Evolutionary conservation across 2,797 vertebrate species (phyloP).

Genomic region (Antrozous pallidus): DNA sequence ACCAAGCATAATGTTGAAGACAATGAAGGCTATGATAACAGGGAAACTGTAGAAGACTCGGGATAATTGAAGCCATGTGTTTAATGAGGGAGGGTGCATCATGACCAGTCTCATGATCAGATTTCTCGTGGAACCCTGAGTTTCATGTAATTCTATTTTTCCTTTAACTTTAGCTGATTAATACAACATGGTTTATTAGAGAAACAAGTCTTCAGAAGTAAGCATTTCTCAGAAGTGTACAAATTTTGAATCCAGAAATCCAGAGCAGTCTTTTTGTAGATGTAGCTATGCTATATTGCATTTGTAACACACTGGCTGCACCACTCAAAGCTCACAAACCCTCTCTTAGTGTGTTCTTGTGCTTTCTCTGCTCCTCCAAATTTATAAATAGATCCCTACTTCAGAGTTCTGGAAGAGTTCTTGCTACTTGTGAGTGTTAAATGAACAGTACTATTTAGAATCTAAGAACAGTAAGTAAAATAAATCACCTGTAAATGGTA

Average conservation of each 20-base stretch:
- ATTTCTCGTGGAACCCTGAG: neutral
- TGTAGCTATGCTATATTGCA: neutral
- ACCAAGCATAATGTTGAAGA: neutral
- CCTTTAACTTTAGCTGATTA: neutral
- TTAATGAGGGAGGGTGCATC: neutral
- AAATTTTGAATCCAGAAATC: neutral
- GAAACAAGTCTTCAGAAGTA: neutral
- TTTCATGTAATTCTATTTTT: neutral
- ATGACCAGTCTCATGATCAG: neutral
- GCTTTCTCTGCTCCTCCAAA: neutral
- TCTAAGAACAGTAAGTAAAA: neutral
- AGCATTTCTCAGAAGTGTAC: neutral
- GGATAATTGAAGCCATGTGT: accelerated
- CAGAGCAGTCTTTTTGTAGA: neutral
- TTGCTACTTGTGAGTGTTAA: neutral
- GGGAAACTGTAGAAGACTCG: neutral
- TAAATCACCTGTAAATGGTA: neutral
- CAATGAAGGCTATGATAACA: neutral
- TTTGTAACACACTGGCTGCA: neutral
- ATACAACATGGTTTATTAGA: neutral
- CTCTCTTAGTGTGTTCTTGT: neutral
- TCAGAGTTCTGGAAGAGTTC: neutral
- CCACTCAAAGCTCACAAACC: neutral
- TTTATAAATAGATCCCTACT: neutral
- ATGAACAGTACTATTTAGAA: neutral